phyloP scores from a whole-genome alignment of 1,140 invertebrate genomes.

The Tachypleus tridentatus region DNA sequence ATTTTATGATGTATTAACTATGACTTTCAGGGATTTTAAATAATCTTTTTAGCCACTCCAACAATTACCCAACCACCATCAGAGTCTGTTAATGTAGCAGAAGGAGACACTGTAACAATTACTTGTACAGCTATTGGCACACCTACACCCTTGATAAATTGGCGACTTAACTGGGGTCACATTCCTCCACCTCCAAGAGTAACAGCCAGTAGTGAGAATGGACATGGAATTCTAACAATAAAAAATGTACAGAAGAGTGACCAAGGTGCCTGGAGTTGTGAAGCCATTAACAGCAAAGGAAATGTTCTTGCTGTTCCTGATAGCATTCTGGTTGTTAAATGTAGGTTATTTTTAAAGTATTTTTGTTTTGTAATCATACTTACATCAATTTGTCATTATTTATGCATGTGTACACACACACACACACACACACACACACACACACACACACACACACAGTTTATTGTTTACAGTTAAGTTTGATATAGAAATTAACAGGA shows the following conservation, averaged over 20 bases:
- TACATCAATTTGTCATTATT: not conserved
- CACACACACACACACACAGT: no score
- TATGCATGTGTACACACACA: not conserved
- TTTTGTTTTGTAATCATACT: slow-evolving; percentile 4
- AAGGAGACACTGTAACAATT: slow-evolving; percentile 60
- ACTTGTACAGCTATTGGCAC: slow-evolving; percentile 76
- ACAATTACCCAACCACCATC: slow-evolving; percentile 54
- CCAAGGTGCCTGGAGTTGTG: slow-evolving; percentile 94
- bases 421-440: no score
- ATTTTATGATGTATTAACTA: slow-evolving; percentile 7
- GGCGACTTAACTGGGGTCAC: slow-evolving; percentile 95
- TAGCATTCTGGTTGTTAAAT: slow-evolving; percentile 68
- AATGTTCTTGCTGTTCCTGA: slow-evolving; percentile 80
- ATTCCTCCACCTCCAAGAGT: slow-evolving; percentile 70
- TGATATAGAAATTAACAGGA: no score
- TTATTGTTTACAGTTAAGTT: no score
- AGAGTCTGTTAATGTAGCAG: slow-evolving; percentile 45
- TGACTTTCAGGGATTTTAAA: not conserved
- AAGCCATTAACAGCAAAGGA: slow-evolving; percentile 78
- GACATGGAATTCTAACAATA: slow-evolving; percentile 69
- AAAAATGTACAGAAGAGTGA: slow-evolving; percentile 54
- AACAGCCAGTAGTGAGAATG: slow-evolving; percentile 54
- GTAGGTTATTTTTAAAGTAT: slow-evolving; percentile 20
- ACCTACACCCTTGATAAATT: slow-evolving; percentile 81
- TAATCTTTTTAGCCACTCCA: slow-evolving; percentile 37